phyloP scores from a whole-genome alignment of 2,888 invertebrate species.

The Dilophus febrilis region DNA sequence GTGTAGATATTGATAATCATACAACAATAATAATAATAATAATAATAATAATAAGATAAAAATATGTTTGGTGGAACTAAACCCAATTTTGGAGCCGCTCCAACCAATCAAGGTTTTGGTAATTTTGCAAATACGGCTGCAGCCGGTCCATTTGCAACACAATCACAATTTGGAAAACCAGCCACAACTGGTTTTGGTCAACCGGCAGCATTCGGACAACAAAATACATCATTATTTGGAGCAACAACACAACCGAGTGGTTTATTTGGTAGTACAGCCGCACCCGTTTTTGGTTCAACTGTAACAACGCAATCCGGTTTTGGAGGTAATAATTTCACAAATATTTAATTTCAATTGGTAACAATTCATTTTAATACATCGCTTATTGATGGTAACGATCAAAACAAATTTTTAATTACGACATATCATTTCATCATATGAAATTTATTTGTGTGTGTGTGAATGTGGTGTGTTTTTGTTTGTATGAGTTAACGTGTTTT shows the following conservation, averaged over 20 bases:
- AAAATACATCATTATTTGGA: slow-evolving; percentile 38
- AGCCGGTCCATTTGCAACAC: slow-evolving; percentile 28
- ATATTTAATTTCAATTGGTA: neutral
- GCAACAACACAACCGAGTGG: slow-evolving; percentile 33
- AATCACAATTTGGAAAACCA: slow-evolving; percentile 37
- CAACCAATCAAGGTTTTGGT: slow-evolving; percentile 20
- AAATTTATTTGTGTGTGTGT: no score
- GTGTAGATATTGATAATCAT: no score
- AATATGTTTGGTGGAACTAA: slow-evolving; percentile 18
- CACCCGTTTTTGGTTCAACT: slow-evolving; percentile 47
- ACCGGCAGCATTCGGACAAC: slow-evolving; percentile 48
- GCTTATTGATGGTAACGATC: no score
- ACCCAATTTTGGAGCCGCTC: slow-evolving; percentile 30
- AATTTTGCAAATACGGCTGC: slow-evolving; percentile 21
- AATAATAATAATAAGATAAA: neutral
- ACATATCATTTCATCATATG: no score
- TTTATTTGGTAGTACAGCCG: slow-evolving; percentile 44
- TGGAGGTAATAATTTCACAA: slow-evolving; percentile 22
- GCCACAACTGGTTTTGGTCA: slow-evolving; percentile 34
- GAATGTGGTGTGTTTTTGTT: no score
- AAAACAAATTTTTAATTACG: no score
- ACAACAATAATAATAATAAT: no score
- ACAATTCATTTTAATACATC: no score
- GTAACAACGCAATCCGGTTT: slow-evolving; percentile 28
- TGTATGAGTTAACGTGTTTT: neutral